Evolutionary conservation across 2,888 invertebrate species (phyloP), one percentile per base, ranked within the genome.

Genomic region (Chorisops tibialis): DNA sequence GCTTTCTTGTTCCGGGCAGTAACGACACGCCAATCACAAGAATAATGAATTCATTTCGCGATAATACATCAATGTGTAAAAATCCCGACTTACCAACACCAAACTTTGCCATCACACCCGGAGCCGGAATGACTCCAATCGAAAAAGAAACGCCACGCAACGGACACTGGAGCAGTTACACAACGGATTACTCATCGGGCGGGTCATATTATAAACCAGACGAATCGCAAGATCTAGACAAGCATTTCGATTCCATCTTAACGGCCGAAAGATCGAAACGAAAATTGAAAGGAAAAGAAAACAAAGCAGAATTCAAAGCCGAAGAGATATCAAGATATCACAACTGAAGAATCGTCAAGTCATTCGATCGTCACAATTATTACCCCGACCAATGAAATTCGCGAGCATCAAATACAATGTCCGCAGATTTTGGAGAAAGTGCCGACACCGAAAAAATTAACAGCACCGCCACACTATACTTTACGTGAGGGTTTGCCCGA

Each of bases 151-250:
- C 77, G 2, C 75, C 76, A 0, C 69, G 68, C 47, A 74, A 73
- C 43, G 68, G 68, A 0, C 65, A 70, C n/a, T 81, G 79, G 69
- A 77, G 78, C 11, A 80, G 80, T 22, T 75, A 81, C 5, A 80
- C 79, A 41, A 83, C 83, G 1, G 85, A 84, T 68, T 84, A 84
- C 72, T 85, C 85, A 7, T 83, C 84, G 60, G 80, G 84, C 4
- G 81, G 85, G 2, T 85, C 85, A 2, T 85, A 85, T 69, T 85
- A 85, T 68, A 82, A 82, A 64, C 85, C 85, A 0, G 85, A 85
- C 69, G 85, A 85, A 68, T 82, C 83, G 61, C 84, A 84, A 68
- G 77, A 78, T 61, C 69, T 74, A 37, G 72, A 74, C 64, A 70
- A 70, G 3, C 72, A 71, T 58, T 69, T 74, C 16, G 73, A 74